These are phyloP conservation scores for Vanacampus margaritifer DNA, from an alignment of 2,113 vertebrate genomes.

Conservation along the genomic window DNA sequence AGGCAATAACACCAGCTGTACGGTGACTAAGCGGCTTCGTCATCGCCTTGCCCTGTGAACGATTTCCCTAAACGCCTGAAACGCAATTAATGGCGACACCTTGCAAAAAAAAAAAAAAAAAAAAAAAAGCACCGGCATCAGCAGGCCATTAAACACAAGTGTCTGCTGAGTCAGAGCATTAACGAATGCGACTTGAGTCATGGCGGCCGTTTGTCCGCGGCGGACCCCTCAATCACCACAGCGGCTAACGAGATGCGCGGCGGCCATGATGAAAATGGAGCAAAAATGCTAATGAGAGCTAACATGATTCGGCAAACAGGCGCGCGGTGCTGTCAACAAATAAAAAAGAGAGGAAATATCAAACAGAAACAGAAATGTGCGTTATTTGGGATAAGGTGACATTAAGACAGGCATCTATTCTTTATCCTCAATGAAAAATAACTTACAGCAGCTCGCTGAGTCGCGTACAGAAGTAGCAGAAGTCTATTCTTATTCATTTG, in stretches of 20 bases:
- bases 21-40: background rate
- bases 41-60: background rate
- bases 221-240: background rate
- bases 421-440: too few relatives aligned
- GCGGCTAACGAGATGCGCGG: background rate
- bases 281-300: background rate
- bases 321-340: too few relatives aligned
- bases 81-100: slow-evolving; percentile 10
- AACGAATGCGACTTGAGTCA: slow-evolving; percentile 7
- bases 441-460: too few relatives aligned
- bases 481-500: too few relatives aligned
- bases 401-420: too few relatives aligned
- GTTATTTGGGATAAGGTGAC: too few relatives aligned
- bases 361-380: background rate
- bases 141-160: slow-evolving; percentile 22
- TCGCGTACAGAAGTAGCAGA: too few relatives aligned
- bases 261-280: background rate
- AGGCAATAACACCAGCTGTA: background rate
- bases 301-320: background rate
- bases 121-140: slow-evolving; percentile 3
- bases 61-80: slow-evolving; percentile 6
- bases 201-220: slow-evolving; percentile 4
- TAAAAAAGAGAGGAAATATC: background rate
- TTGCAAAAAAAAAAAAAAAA: slow-evolving; percentile 11
- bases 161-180: slow-evolving; percentile 20